These are phyloP conservation scores for Lepidotrigona ventralis DNA, from an alignment of 1,140 invertebrate species.

Conservation along the genomic window DNA sequence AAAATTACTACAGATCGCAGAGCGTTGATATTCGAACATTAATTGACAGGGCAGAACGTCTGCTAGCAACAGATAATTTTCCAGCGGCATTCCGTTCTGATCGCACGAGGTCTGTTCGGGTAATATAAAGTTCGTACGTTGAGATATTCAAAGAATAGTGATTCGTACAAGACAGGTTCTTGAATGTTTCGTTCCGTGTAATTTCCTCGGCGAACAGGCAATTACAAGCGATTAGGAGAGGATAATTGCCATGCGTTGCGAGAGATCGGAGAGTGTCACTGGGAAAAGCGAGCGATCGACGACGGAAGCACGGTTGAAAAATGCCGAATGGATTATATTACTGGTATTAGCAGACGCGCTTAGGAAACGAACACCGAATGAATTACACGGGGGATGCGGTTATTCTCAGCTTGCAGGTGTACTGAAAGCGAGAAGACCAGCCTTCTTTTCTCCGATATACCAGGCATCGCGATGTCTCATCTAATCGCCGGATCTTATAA, in stretches of 20 bases:
- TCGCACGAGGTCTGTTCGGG: too few species aligned
- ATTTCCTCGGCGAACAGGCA: not conserved
- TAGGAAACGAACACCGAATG: constrained; percentile 31
- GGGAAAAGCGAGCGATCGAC: not conserved
- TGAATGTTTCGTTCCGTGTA: not conserved
- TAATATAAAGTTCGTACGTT: too few species aligned
- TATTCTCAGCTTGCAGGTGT: constrained; percentile 34
- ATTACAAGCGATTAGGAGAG: not conserved
- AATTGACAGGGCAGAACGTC: too few species aligned
- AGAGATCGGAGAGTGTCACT: not conserved
- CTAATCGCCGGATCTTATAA: constrained; percentile 57
- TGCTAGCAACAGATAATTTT: too few species aligned
- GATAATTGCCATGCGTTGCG: not conserved
- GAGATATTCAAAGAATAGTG: too few species aligned
- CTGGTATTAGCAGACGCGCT: constrained; percentile 15
- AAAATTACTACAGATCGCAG: too few species aligned
- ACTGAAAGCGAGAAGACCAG: constrained; percentile 7
- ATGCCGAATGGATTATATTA: constrained; percentile 24
- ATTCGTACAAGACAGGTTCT: too few species aligned
- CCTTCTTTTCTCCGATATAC: constrained; percentile 14
- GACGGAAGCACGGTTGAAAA: not conserved
- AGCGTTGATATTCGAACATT: too few species aligned
- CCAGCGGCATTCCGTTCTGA: too few species aligned
- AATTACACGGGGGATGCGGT: constrained; percentile 9
- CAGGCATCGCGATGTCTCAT: constrained; percentile 21